A percentile compares a stretch with the other conserved stretches of the same genome.
Conservation (phyloP, 2,888 invertebrate species). For the Trissonchulus sp. region DNA sequence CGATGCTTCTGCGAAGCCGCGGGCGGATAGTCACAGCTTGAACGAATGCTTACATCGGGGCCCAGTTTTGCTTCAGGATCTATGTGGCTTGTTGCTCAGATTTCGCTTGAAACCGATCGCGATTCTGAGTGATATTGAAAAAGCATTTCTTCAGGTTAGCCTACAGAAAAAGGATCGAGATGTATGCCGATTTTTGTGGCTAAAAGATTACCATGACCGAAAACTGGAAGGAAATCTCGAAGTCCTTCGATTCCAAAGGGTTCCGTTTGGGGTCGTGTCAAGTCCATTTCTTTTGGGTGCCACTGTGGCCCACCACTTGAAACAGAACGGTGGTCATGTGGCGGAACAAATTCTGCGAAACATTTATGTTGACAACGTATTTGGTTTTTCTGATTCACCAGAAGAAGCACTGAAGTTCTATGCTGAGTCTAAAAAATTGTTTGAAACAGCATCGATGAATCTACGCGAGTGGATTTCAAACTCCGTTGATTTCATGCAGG, state of each 20-base stretch:
- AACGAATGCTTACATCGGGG: slow-evolving; percentile 38
- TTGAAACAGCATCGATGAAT: slow-evolving; percentile 27
- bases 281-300: slow-evolving; percentile 21
- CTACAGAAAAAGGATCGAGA: slow-evolving; percentile 34
- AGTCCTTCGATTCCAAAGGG: slow-evolving; percentile 11
- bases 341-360: slow-evolving; percentile 29
- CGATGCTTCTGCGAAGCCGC: slow-evolving; percentile 36
- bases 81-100: slow-evolving; percentile 33
- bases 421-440: slow-evolving; percentile 32
- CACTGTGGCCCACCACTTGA: slow-evolving; percentile 21
- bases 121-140: slow-evolving; percentile 34
- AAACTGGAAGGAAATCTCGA: neutral
- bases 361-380: slow-evolving; percentile 37
- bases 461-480: slow-evolving; percentile 29
- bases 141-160: slow-evolving; percentile 28
- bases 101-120: slow-evolving; percentile 33
- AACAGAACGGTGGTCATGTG: neutral
- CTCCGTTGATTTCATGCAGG: neutral
- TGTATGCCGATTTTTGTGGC: slow-evolving; percentile 35
- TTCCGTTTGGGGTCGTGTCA: neutral
- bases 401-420: slow-evolving; percentile 27
- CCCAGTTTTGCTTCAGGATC: slow-evolving; percentile 31
- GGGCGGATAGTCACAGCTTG: slow-evolving; percentile 27
- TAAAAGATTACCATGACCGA: slow-evolving; percentile 14
- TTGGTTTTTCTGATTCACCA: neutral